Percentiles rank a stretch among this genome's conserved stretches.
phyloP scores from a whole-genome alignment of 2,113 vertebrate genomes.

The Scomber colias region DNA sequence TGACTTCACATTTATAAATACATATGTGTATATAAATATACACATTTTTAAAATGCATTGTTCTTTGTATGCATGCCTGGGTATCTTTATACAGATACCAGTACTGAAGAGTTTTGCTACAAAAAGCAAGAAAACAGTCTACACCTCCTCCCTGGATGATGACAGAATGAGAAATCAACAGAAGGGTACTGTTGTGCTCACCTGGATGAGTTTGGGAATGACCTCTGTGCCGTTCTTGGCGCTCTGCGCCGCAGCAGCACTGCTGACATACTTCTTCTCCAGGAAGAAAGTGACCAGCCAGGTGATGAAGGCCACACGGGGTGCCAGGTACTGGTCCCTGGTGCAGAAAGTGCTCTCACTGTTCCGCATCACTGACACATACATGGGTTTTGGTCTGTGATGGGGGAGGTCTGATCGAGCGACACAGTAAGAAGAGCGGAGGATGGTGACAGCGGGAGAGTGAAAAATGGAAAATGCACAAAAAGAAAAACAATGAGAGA shows the following conservation, averaged over 20 bases:
- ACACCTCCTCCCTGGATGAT: background rate
- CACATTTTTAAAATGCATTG: background rate
- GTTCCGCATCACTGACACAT: constrained; percentile 90
- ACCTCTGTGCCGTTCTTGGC: constrained; percentile 94
- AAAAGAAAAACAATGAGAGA: background rate
- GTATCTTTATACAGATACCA: background rate
- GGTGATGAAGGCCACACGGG: constrained; percentile 96
- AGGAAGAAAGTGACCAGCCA: constrained; percentile 99
- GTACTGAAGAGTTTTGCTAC: background rate
- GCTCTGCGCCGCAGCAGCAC: constrained; percentile 85
- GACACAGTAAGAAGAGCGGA: background rate
- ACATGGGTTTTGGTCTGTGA: constrained; percentile 93
- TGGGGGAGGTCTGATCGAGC: constrained; percentile 90
- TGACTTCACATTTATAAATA: background rate
- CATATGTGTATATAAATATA: background rate
- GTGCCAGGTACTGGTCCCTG: constrained; percentile 95
- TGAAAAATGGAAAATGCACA: background rate
- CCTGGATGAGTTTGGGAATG: constrained; percentile 96
- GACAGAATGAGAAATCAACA: background rate
- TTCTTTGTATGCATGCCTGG: background rate
- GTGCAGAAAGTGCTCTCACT: constrained; percentile 95
- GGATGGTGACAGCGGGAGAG: background rate
- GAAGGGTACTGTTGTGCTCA: constrained; percentile 49
- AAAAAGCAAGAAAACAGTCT: background rate
- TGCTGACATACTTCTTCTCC: constrained; percentile 95